These are phyloP conservation scores for Sebastes trivittatus DNA, from an alignment of 2,797 vertebrate genomes.

Conservation along the genomic window DNA sequence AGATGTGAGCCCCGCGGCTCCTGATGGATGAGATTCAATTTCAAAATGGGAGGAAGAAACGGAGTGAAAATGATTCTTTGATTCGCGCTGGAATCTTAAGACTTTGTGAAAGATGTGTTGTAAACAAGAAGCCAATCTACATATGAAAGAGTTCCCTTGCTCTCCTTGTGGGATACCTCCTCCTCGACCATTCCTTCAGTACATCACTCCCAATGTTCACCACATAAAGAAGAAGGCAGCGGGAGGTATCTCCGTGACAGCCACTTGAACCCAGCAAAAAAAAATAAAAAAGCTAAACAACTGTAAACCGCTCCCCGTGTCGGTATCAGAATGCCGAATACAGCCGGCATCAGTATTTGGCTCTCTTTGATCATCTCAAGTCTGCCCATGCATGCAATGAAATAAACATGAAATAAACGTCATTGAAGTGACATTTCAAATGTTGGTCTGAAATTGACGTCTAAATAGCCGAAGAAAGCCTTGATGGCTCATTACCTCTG, in stretches of 20 bases:
- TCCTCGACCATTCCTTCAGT: slow-evolving; percentile 12
- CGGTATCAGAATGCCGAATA: slow-evolving; percentile 23
- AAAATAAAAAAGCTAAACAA: slow-evolving; percentile 22
- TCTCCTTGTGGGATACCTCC: slow-evolving; percentile 39
- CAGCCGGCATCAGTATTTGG: slow-evolving; percentile 40
- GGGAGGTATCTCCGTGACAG: slow-evolving; percentile 23
- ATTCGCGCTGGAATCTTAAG: slow-evolving; percentile 47
- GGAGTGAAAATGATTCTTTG: slow-evolving; percentile 12
- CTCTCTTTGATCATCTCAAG: slow-evolving; percentile 58
- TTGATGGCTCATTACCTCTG: slow-evolving; percentile 30
- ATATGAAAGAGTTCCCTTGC: slow-evolving; percentile 56
- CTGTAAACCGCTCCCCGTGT: background rate
- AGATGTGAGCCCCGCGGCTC: background rate
- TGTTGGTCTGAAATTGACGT: slow-evolving; percentile 36
- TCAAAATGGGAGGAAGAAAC: background rate
- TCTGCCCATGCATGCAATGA: slow-evolving; percentile 13
- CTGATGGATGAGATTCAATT: background rate
- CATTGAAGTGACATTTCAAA: slow-evolving; percentile 53
- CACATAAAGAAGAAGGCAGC: slow-evolving; percentile 24
- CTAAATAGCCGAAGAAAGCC: slow-evolving; percentile 29
- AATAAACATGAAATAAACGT: slow-evolving; percentile 27
- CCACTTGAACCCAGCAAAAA: slow-evolving; percentile 42
- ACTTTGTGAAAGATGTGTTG: slow-evolving; percentile 33
- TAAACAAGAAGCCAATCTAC: slow-evolving; percentile 62
- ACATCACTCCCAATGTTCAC: slow-evolving; percentile 14